Evolutionary conservation across 2,888 invertebrate genomes (phyloP).

Genomic region (Drosophila longiperda): DNA sequence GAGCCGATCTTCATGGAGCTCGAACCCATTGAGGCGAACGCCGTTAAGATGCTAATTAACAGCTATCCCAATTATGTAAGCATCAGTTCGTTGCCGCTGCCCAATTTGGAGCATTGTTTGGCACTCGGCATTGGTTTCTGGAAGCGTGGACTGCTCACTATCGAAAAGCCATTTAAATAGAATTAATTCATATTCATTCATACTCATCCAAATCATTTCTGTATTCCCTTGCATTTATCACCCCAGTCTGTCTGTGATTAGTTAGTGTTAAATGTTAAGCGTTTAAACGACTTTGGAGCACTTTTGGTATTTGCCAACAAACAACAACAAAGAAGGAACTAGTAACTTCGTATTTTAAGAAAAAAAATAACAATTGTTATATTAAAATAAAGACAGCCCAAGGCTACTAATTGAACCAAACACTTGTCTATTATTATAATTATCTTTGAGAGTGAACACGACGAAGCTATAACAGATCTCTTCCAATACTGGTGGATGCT

Average conservation of each 20-base stretch:
- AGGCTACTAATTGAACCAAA: neutral
- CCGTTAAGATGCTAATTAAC: no score
- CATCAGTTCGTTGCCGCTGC: no score
- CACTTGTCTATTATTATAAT: neutral
- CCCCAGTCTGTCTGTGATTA: neutral
- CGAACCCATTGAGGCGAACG: no score
- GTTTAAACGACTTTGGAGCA: neutral
- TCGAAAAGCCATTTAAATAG: no score
- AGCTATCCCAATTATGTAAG: no score
- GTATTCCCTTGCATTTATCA: neutral
- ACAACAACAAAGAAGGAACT: neutral
- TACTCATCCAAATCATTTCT: neutral
- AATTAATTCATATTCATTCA: no score
- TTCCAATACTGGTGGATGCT: neutral
- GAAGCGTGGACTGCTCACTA: no score
- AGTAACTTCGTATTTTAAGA: neutral
- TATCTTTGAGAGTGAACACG: neutral
- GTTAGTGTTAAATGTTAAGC: neutral
- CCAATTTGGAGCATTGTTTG: no score
- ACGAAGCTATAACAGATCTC: neutral
- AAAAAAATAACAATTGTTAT: neutral
- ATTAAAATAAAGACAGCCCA: neutral
- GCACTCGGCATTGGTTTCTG: no score
- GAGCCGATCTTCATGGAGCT: no score
- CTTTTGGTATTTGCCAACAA: neutral